phyloP scores from a whole-genome alignment of 2,888 invertebrate genomes.

The Ochropleura leucogaster region DNA sequence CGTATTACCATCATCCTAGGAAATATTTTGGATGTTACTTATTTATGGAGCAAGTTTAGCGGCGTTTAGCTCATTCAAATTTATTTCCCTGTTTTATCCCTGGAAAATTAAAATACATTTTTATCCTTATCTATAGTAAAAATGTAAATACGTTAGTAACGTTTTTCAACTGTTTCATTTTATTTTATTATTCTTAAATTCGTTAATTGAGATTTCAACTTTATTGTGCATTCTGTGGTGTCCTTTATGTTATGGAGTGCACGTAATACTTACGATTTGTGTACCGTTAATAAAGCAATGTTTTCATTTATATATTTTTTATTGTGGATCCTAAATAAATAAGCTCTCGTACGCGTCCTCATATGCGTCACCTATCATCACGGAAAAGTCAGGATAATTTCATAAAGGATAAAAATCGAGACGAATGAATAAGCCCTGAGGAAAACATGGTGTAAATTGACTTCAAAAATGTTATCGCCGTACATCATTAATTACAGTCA shows the following conservation, averaged over 20 bases:
- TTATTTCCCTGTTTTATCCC: neutral
- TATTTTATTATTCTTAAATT: neutral
- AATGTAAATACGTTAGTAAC: too few relatives aligned
- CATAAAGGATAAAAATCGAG: constrained; percentile 15
- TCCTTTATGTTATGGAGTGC: neutral
- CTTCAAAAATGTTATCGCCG: neutral
- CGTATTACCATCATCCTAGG: constrained; percentile 27
- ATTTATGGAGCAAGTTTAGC: neutral
- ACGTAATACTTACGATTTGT: too few relatives aligned
- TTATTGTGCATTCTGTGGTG: neutral
- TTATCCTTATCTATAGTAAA: neutral
- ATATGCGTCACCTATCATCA: neutral
- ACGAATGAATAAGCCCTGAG: neutral
- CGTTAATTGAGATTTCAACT: neutral
- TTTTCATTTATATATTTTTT: neutral
- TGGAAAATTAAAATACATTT: neutral
- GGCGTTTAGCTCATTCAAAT: neutral
- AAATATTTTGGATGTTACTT: constrained; percentile 25
- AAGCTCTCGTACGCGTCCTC: neutral
- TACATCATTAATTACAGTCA: neutral
- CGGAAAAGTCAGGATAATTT: neutral
- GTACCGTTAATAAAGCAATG: neutral
- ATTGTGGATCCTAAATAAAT: neutral
- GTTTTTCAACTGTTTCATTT: neutral
- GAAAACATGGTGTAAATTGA: neutral